Evolutionary conservation across 2,797 vertebrate species (phyloP), one percentile per base, ranked within the genome.

Genomic region (Manis javanica): DNA sequence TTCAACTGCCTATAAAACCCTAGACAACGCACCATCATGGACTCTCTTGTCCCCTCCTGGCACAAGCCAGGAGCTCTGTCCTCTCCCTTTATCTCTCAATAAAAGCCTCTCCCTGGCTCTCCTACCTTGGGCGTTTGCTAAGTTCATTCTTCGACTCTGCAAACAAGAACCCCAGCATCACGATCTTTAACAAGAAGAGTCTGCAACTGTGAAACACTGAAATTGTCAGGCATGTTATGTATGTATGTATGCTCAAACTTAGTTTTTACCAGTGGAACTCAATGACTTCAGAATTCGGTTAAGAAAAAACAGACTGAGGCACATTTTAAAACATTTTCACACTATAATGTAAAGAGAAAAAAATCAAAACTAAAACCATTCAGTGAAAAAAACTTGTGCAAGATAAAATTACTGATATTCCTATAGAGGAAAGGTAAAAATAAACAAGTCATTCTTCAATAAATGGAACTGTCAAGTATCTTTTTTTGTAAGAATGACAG

Each of bases 131-230:
- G 46, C 12, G 46, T 46, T 46, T 46, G 46, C 46, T 46, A 46
- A 46, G 46, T 46, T 46, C 46, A 46, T 46, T 46, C 12, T 46
- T 46, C 46, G 11, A 46, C 46, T 46, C 46, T 46, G 46, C 46
- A 46, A 46, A 46, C 46, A 46, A 46, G 46, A 46, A 46, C 46
- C 46, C 46, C 46, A 11, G 46, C 46, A 46, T 46, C 46, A 46
- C 46, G 16, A 71, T n/a, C 31, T 91, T 87, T 91, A 92, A 93
- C 46, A 81, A 96, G 88, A 39, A 29, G 2, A 88, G 42, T 92
- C 49, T 81, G 55, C 68, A 75, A 82, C 3, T 34, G 21, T 46
- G 59, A 92, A 88, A 88, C 59, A 46, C 46, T 77, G 53, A 71
- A 37, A 78, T 39, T 69, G 51, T 71, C n/a, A 87, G 23, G 64